Conservation (phyloP, 2,888 invertebrate genomes). For the Schizaphis graminum region DNA sequence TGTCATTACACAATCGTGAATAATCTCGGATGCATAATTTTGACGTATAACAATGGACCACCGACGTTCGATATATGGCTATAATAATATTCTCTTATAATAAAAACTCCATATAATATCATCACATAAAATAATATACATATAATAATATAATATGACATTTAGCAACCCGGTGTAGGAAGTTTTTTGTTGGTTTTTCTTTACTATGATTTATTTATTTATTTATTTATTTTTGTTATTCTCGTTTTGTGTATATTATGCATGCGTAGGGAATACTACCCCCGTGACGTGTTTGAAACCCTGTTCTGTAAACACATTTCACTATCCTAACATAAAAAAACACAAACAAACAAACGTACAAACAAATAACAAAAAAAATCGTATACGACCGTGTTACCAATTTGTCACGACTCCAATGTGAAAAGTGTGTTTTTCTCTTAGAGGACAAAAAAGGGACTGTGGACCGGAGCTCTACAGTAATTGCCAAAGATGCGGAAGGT, state of each 20-base stretch:
- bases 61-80: not conserved
- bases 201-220: not conserved
- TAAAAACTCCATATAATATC: not conserved
- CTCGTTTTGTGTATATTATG: conserved; percentile 39
- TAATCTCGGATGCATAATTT: not conserved
- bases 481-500: conserved; percentile 93
- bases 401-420: conserved; percentile 66
- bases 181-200: conserved; percentile 32
- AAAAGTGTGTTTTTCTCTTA: conserved; percentile 69
- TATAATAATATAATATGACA: conserved; percentile 26
- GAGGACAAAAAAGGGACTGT: conserved; percentile 94
- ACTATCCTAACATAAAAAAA: not conserved
- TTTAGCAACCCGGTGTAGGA: conserved; percentile 44
- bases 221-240: not conserved
- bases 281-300: conserved; percentile 8
- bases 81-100: conserved; percentile 5
- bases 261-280: conserved; percentile 55
- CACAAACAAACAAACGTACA: conserved; percentile 5
- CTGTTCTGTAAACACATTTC: conserved; percentile 13
- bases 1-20: not conserved
- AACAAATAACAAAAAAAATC: conserved; percentile 32
- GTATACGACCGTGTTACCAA: conserved; percentile 49
- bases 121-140: not conserved
- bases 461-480: conserved; percentile 93
- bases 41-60: not conserved